Base-by-base conservation (phyloP, 2,113 vertebrate species). In the Vanacampus margaritifer region DNA sequence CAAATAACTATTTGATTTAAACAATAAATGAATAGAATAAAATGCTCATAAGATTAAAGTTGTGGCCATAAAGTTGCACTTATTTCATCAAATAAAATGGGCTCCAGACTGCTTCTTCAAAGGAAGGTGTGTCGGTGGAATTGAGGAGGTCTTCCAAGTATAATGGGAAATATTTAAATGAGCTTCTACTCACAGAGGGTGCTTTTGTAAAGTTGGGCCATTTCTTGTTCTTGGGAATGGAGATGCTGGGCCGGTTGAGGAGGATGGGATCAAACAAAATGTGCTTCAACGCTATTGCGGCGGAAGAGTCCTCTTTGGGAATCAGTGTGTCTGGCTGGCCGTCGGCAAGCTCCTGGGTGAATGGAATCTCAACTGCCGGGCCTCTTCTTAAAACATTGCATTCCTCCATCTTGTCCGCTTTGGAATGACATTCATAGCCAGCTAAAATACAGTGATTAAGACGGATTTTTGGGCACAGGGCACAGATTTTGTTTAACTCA, bases 221-320 rank as follows among this genome's bases (percentile, higher is more conserved):
- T 13, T 59, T 67, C 7, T 46, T 82, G 2, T 66, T n/a, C 43
- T 41, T 90, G 0, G 91, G 91, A 50, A 94, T 78, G 0, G 35
- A 74, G 48, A 90, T n/a, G 3, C 61, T 64, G 1, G 93, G 92
- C 3, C 91, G 79, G 9, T 70, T 68, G 16, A 90, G 71, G 5
- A 93, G 35, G 0, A 92, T 80, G 0, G 74, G 71, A 11, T 91
- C 84, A 0, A 87, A 62, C 0, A 86, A 46, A 72, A 80, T 36
- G 0, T 66, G 62, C 14, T 58, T 63, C 0, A 41, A 12, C 0
- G 24, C 37, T 5, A 0, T 14, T 17, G 56, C 43, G 0, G 37
- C 59, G 36, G 5, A n/a, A 6, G 1, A 43, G 19, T 0, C 0
- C 10, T 62, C 78, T 0, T 59, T 50, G 11, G 13, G 60, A 1